phyloP scores from a whole-genome alignment of 2,113 vertebrate genomes.

The Equus przewalskii region DNA sequence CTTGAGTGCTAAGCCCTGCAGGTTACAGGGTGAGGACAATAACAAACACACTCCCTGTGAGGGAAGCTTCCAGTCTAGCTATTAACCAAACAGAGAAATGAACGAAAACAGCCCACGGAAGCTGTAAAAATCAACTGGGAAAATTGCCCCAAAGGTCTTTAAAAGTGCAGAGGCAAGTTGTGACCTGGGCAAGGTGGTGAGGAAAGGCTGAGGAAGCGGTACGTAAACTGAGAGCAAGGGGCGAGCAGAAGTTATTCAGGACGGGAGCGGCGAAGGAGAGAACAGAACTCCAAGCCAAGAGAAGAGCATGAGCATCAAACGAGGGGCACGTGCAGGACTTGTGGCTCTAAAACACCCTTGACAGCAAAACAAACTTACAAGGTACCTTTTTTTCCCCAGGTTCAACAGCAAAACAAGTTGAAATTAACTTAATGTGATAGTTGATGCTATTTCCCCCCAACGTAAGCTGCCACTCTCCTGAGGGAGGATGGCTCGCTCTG shows the following conservation, averaged over 20 bases:
- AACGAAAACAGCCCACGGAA: neutral
- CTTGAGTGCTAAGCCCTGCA: neutral
- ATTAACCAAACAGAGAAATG: neutral
- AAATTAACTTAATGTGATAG: neutral
- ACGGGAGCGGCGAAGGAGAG: accelerated
- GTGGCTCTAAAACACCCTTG: neutral
- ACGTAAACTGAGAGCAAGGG: neutral
- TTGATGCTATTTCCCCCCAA: neutral
- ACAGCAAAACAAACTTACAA: neutral
- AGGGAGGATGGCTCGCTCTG: accelerated
- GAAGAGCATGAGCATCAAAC: accelerated
- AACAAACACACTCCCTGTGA: neutral
- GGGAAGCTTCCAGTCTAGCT: neutral
- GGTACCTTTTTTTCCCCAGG: neutral
- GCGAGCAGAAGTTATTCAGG: neutral
- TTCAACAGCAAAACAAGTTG: neutral
- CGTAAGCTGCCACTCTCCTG: neutral
- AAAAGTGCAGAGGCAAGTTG: neutral
- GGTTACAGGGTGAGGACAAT: neutral
- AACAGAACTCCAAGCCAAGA: neutral
- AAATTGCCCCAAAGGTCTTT: neutral
- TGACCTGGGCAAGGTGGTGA: too few relatives aligned
- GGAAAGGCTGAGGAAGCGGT: neutral
- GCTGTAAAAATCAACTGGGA: neutral
- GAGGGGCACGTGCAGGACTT: accelerated